Conservation (phyloP, 2,113 vertebrate species). For the Chamaetylas fuelleborni region DNA sequence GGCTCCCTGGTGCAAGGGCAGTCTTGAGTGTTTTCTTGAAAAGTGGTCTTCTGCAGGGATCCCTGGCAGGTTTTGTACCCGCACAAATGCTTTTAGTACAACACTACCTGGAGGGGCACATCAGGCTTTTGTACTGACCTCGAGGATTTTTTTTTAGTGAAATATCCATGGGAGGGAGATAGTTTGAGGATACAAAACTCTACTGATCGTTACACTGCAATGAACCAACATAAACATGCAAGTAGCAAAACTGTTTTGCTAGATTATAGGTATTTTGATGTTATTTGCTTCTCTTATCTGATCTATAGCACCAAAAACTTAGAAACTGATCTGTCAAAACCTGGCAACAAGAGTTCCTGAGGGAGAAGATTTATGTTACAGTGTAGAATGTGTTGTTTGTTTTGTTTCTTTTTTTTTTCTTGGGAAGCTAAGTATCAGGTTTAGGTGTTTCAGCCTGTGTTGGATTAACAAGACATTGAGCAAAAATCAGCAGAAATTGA, state of each 20-base stretch:
- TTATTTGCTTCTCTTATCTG: not conserved
- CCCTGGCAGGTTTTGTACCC: not conserved
- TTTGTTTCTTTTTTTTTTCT: not conserved
- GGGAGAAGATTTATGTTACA: not conserved
- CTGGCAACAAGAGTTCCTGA: not conserved
- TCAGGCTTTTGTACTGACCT: not conserved
- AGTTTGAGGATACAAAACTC: not conserved
- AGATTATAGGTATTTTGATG: not conserved
- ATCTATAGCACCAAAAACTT: not conserved
- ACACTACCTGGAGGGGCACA: not conserved
- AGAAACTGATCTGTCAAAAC: not conserved
- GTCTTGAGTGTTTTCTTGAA: not conserved
- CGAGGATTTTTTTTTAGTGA: not conserved
- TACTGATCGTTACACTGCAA: accelerated
- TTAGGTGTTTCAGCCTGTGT: not conserved
- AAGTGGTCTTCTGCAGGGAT: not conserved
- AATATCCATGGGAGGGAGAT: not conserved
- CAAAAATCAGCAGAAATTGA: not conserved
- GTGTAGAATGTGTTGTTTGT: not conserved
- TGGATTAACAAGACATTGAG: not conserved
- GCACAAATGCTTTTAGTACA: not conserved
- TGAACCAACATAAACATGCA: not conserved
- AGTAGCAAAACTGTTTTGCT: not conserved
- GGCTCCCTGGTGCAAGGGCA: not conserved
- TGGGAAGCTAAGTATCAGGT: not conserved